Conservation (phyloP, 2,888 invertebrate species). For the Microctonus hyperodae region DNA sequence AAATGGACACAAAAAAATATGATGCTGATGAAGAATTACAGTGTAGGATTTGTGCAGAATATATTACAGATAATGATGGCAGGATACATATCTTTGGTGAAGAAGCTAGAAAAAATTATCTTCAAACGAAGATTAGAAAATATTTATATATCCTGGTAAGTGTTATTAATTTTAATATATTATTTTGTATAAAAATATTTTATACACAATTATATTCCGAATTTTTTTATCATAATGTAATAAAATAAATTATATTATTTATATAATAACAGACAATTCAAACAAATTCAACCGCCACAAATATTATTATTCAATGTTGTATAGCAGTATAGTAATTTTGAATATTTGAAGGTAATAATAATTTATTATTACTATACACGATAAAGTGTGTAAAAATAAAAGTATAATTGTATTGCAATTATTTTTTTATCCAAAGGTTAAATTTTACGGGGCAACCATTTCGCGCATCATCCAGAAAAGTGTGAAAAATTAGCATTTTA, state of each 20-base stretch:
- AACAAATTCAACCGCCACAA: no score
- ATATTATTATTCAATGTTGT: no score
- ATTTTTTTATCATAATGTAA: not conserved
- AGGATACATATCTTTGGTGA: constrained; percentile 64
- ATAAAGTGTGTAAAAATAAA: not conserved
- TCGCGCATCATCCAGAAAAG: constrained; percentile 47
- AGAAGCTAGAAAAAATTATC: constrained; percentile 71
- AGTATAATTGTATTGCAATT: not conserved
- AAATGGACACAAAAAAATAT: constrained; percentile 45
- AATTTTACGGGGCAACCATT: constrained; percentile 40
- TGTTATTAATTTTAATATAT: constrained; percentile 30
- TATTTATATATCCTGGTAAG: constrained; percentile 74
- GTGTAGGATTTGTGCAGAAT: constrained; percentile 72
- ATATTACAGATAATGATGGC: constrained; percentile 67
- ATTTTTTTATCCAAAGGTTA: constrained; percentile 22
- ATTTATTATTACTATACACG: not conserved
- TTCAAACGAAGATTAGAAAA: constrained; percentile 73
- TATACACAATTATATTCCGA: no score
- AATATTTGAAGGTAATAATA: not conserved
- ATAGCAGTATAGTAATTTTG: no score
- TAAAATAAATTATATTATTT: no score
- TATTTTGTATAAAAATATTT: no score
- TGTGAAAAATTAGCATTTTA: constrained; percentile 63
- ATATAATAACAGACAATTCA: no score
- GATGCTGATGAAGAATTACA: constrained; percentile 43